Conservation (phyloP, 2,888 invertebrate genomes). For the Microctonus hyperodae region DNA sequence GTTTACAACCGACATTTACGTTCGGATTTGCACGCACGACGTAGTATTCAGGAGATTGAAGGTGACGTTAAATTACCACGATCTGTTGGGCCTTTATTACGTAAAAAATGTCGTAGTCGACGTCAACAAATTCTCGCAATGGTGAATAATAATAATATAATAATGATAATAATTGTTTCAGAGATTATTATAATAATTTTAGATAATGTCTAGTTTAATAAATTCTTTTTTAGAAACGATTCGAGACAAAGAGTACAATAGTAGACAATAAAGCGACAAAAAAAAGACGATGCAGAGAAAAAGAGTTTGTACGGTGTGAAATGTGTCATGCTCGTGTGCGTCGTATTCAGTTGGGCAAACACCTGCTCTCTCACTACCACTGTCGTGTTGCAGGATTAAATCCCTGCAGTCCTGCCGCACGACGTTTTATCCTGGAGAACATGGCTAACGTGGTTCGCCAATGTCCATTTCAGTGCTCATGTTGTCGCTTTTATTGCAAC, state of each 20-base stretch:
- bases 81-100: constrained; percentile 35
- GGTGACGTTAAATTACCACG: constrained; percentile 48
- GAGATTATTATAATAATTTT: neutral
- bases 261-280: constrained; percentile 30
- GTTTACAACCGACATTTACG: constrained; percentile 80
- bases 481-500: constrained; percentile 87
- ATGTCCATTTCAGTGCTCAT: constrained; percentile 84
- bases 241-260: constrained; percentile 18
- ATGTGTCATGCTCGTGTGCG: constrained; percentile 77
- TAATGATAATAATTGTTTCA: neutral
- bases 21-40: constrained; percentile 72
- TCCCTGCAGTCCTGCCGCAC: constrained; percentile 67
- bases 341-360: constrained; percentile 78
- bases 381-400: constrained; percentile 73
- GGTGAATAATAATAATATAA: constrained; percentile 28
- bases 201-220: too few relatives aligned
- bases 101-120: constrained; percentile 32
- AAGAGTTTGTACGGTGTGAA: constrained; percentile 71
- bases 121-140: constrained; percentile 37
- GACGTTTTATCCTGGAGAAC: constrained; percentile 76
- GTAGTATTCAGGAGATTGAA: constrained; percentile 69
- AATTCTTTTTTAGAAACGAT: constrained; percentile 10
- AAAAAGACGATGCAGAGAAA: constrained; percentile 67
- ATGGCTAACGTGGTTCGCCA: constrained; percentile 81
- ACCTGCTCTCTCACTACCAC: constrained; percentile 86